Base-by-base conservation (phyloP, 2,113 vertebrate species). In the Speoplatyrhinus poulsoni region DNA sequence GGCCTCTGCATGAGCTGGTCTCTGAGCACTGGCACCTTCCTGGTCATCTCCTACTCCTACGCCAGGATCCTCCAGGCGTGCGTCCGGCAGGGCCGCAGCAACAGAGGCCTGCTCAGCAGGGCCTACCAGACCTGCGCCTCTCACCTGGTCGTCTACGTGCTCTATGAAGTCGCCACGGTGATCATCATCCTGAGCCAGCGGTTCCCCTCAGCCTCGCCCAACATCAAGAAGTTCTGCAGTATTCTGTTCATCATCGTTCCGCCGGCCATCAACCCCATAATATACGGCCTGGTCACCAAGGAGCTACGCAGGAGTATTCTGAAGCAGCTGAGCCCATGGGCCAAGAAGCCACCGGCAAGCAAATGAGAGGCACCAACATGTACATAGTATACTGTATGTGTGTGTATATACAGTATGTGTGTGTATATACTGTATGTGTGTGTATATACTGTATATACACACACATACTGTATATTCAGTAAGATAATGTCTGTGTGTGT, bases 21-120 rank as follows among this genome's bases (percentile, higher is more conserved):
- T 32, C 0, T 83, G 12, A 87, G 71, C 9, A 73, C 81, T 9
- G 64, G 72, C 6, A 32, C 77, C 58, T 88, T 89, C 73, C 10
- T 87, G 26, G 50, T 89, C 76, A 70, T 87, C 1, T 77, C 82
- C 4, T 85, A 82, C n/a, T 83, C 84, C 59, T 90, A 89, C 76
- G 15, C 67, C 52, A 77, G 56, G 41, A 90, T 90, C 69, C 83
- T 90, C 36, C 47, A 58, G 0, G 65, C 65, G 0, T 73, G 73
- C 3, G 0, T 87, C 0, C 80, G 69, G 48, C 76, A 55, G 0
- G 26, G 77, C 16, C 8, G 57, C 17, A 5, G 7, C 0, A 60
- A 71, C 10, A 59, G 47, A 12, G 17, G 19, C 26, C 9, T 65
- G 17, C 63, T 33, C 10, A 85, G 32, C 32, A 89, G 89, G 52